These are phyloP conservation scores for Polymixis lichenea DNA, from an alignment of 2,888 invertebrate genomes.

Conservation along the genomic window DNA sequence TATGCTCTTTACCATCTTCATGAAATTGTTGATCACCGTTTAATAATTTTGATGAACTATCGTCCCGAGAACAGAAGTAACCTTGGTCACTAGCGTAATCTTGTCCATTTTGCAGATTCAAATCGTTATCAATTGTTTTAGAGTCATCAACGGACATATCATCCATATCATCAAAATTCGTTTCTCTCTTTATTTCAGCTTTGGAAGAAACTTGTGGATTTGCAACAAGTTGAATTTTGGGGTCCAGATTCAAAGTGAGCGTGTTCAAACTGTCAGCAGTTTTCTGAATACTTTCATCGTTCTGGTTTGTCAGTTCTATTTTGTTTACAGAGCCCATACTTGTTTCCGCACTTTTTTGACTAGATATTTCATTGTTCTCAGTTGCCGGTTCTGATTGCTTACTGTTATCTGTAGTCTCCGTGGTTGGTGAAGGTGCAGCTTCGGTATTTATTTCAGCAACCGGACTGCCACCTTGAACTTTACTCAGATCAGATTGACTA, in stretches of 20 bases:
- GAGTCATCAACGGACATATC: slow-evolving; percentile 68
- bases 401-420: slow-evolving; percentile 71
- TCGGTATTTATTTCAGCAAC: slow-evolving; percentile 72
- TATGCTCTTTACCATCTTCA: slow-evolving; percentile 72
- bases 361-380: slow-evolving; percentile 70
- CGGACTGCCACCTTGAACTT: slow-evolving; percentile 76
- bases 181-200: slow-evolving; percentile 82
- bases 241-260: slow-evolving; percentile 58
- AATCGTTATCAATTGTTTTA: slow-evolving; percentile 67
- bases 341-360: slow-evolving; percentile 71
- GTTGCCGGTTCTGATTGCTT: slow-evolving; percentile 71
- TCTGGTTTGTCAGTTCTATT: slow-evolving; percentile 64
- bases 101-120: slow-evolving; percentile 63
- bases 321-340: slow-evolving; percentile 69
- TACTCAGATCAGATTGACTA: slow-evolving; percentile 79
- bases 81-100: slow-evolving; percentile 72
- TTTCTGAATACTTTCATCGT: slow-evolving; percentile 62
- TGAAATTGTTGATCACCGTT: slow-evolving; percentile 72
- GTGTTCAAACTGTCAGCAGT: slow-evolving; percentile 66
- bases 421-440: slow-evolving; percentile 65
- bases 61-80: slow-evolving; percentile 73
- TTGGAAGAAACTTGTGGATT: slow-evolving; percentile 71
- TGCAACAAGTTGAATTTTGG: slow-evolving; percentile 66
- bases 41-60: slow-evolving; percentile 73
- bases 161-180: slow-evolving; percentile 70